These are phyloP conservation scores for Cochlearius cochlearius DNA, from an alignment of 2,113 vertebrate species.

Conservation along the genomic window DNA sequence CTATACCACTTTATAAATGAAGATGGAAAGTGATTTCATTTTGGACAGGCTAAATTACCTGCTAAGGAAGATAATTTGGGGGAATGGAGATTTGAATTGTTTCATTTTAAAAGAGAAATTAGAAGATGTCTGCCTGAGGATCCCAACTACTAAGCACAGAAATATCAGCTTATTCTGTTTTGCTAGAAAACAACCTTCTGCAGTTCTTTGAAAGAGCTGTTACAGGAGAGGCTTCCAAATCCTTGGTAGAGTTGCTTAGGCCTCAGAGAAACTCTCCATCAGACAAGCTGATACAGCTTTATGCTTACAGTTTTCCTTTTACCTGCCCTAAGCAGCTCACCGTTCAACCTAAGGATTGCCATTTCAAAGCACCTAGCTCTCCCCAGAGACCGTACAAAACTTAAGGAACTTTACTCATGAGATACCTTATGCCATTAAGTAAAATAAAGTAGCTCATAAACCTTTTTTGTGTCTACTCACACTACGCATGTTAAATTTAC, in stretches of 20 bases:
- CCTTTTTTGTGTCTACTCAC: not conserved
- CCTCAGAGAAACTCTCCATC: slow-evolving; percentile 1
- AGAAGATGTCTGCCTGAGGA: not conserved
- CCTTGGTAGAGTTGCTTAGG: not conserved
- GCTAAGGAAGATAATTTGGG: not conserved
- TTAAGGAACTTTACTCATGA: not conserved
- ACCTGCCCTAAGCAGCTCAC: not conserved
- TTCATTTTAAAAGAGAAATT: not conserved
- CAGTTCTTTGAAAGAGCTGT: not conserved
- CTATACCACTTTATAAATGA: not conserved
- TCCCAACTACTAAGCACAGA: not conserved
- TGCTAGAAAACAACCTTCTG: not conserved
- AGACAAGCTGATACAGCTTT: not conserved
- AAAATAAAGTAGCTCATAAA: not conserved
- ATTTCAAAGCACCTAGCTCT: not conserved
- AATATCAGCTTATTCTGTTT: not conserved
- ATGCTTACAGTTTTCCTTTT: not conserved
- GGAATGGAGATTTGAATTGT: not conserved
- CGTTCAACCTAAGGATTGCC: not conserved
- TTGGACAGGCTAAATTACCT: not conserved
- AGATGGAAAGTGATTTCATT: not conserved
- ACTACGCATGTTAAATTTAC: not conserved
- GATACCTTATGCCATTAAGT: not conserved
- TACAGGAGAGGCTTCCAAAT: not conserved
- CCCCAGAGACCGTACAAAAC: not conserved